Evolutionary conservation across 2,888 invertebrate genomes (phyloP), one percentile per base, ranked within the genome.

Genomic region (Congeria kusceri): DNA sequence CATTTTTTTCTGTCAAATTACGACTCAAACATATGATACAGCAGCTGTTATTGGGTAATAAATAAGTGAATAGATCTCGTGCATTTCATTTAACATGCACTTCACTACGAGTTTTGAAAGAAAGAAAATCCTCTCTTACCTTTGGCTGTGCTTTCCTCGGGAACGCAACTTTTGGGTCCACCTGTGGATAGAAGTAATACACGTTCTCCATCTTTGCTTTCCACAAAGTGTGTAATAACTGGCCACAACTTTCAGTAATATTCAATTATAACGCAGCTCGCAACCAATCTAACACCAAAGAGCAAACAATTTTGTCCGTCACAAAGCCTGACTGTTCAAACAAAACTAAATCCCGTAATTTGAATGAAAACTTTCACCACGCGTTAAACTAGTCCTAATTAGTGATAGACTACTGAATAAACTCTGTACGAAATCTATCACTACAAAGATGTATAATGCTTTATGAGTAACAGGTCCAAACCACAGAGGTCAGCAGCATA

Each of bases 81-180:
- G 4, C 39, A 39, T 39, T 39, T 3, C 39, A 39, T 11, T 13
- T 13, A 39, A 39, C 15, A 39, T 39, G 39, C 59, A 25, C 29
- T 59, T 59, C 28, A 59, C 29, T 44, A 28, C 7, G 46, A 53
- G 5, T 15, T n/a, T 9, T 15, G 65, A 59, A 61, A 20, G n/a
- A 57, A 44, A 44, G 68, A 57, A 56, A 25, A 53, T 29, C 13
- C 46, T 49, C 13, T 65, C 88, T 89, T 86, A 91, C 91, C 89
- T 91, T 90, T 74, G 89, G 90, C 77, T 90, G 91, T 57, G 90
- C 86, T 86, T 92, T 92, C 82, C 99, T 96, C 91, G 99, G 99
- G 95, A 99, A 99, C 94, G 99, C 99, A 95, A 99, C 98, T 96
- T 99, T 99, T 92, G 99, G 99, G 95, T 99, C 99, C 95, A 99